A percentile compares a stretch with the other conserved stretches of the same genome.
phyloP scores from a whole-genome alignment of 2,797 vertebrate species.

The Thripadectes ignobilis region DNA sequence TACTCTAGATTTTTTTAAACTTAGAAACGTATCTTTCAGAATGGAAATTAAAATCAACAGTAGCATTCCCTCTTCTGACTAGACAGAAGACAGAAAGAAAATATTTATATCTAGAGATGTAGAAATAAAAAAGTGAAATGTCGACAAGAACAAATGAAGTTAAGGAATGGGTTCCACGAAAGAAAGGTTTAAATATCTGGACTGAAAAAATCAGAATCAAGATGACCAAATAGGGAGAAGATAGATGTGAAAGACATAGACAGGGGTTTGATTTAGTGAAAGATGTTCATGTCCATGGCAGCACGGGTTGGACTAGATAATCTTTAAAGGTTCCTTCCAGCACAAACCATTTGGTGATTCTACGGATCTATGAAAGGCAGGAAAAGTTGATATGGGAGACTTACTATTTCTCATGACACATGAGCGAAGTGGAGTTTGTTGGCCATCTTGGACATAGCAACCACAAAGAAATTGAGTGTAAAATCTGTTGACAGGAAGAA shows the following conservation, averaged over 20 bases:
- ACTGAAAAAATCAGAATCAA: neutral
- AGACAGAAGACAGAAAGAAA: neutral
- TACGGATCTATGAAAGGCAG: neutral
- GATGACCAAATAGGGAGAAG: neutral
- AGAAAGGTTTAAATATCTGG: neutral
- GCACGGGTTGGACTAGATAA: neutral
- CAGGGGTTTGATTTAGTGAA: neutral
- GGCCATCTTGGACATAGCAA: neutral
- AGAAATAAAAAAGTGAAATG: neutral
- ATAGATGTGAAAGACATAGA: neutral
- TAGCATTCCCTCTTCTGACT: neutral
- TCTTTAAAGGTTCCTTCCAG: neutral
- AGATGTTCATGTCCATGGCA: neutral
- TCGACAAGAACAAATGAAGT: neutral
- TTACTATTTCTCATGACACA: neutral
- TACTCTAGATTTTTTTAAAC: neutral
- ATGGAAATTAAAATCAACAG: neutral
- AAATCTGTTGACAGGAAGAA: neutral
- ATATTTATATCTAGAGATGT: neutral
- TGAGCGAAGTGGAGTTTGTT: neutral
- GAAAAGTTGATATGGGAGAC: neutral
- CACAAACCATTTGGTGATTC: neutral
- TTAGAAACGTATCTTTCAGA: neutral
- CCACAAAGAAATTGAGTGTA: neutral
- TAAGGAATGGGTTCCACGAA: neutral